Conservation (phyloP, 2,797 vertebrate species). For the Nyctalus aviator region DNA sequence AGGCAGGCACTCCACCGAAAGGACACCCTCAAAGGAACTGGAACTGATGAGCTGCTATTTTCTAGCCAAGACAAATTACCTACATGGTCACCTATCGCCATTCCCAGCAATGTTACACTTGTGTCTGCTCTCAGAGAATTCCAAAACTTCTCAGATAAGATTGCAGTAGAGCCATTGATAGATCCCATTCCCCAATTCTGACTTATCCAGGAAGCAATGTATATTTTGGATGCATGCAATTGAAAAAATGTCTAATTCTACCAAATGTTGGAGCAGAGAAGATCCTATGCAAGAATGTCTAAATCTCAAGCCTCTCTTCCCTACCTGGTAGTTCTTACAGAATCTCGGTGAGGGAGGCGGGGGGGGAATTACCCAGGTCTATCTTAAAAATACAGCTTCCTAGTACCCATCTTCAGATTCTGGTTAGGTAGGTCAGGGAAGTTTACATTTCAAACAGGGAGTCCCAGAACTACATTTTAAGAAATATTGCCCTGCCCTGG, state of each 20-base stretch:
- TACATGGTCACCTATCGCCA: not conserved
- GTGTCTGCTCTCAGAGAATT: not conserved
- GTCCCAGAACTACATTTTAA: not conserved
- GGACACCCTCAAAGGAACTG: not conserved
- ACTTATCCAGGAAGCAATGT: not conserved
- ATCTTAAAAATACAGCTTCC: conserved; percentile 51
- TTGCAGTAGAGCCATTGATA: not conserved
- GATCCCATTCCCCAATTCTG: not conserved
- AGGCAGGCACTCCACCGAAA: not conserved
- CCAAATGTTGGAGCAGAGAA: not conserved
- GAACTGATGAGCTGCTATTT: not conserved
- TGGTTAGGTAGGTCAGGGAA: not conserved
- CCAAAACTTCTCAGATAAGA: not conserved
- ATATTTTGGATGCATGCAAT: not conserved
- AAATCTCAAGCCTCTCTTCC: not conserved
- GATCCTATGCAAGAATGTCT: not conserved
- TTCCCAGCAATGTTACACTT: not conserved
- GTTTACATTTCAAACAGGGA: conserved; percentile 3
- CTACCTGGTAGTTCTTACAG: not conserved
- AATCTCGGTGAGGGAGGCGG: not conserved
- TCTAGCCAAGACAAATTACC: not conserved
- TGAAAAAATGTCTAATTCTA: not conserved
- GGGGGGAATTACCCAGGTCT: not conserved
- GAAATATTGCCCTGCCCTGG: not conserved
- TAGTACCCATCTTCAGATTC: not conserved